A percentile compares a stretch with the other conserved stretches of the same genome.
Evolutionary conservation across 2,797 vertebrate species (phyloP).

Genomic region (Gallinago stenura): DNA sequence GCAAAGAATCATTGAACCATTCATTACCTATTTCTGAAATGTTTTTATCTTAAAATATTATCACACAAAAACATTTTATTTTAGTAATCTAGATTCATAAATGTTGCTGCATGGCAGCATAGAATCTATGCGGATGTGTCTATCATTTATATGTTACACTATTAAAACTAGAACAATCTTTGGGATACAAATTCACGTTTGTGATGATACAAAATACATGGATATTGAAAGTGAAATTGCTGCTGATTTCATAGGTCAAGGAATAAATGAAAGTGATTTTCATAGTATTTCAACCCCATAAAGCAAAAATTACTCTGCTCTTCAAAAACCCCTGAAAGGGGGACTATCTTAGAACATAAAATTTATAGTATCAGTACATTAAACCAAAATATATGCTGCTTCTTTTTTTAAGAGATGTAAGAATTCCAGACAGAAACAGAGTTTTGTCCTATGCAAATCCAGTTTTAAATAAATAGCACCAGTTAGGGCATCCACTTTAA

Average conservation of each 20-base stretch:
- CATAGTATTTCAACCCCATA: not conserved
- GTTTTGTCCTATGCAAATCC: not conserved
- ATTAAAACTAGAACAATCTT: not conserved
- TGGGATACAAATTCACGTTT: not conserved
- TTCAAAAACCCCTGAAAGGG: not conserved
- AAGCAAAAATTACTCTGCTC: not conserved
- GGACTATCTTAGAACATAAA: not conserved
- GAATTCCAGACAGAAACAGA: not conserved
- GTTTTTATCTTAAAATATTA: not conserved
- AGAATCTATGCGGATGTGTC: not conserved
- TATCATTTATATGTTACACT: not conserved
- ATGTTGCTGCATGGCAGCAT: not conserved
- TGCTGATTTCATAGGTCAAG: not conserved
- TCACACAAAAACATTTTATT: not conserved
- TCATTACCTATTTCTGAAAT: not conserved
- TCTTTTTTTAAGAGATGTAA: not conserved
- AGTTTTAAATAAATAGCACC: not conserved
- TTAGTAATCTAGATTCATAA: not conserved
- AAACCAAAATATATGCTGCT: not conserved
- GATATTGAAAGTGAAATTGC: slow-evolving; percentile 23
- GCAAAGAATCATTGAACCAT: not conserved
- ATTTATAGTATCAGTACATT: not conserved
- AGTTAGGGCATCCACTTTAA: not conserved
- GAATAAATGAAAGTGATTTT: not conserved
- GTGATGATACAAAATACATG: not conserved